phyloP scores from a whole-genome alignment of 2,113 vertebrate genomes.

The Pungitius pungitius region DNA sequence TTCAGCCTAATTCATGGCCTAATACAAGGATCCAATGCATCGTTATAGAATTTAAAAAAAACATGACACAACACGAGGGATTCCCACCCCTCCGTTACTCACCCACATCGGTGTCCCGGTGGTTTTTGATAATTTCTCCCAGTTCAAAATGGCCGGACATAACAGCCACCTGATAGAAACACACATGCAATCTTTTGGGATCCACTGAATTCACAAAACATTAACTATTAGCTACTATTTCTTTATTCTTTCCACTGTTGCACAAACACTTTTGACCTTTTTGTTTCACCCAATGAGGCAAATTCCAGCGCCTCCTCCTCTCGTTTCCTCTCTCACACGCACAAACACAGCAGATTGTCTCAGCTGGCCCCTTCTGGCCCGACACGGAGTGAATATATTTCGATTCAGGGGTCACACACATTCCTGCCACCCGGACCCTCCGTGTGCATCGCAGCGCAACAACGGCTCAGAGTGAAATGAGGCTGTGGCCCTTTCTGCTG shows the following conservation, averaged over 20 bases:
- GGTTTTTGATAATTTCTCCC: constrained; percentile 92
- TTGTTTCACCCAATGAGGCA: neutral
- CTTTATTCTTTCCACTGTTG: neutral
- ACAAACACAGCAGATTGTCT: constrained; percentile 38
- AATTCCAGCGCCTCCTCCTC: neutral
- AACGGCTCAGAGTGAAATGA: constrained; percentile 52
- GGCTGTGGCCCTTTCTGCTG: constrained; percentile 48
- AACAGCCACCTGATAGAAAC: constrained; percentile 86
- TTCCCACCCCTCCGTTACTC: constrained; percentile 56
- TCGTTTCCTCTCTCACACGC: neutral
- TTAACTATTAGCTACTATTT: neutral
- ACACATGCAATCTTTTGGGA: neutral
- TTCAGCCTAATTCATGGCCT: too few relatives aligned
- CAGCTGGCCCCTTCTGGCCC: constrained; percentile 37
- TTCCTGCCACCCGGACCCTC: constrained; percentile 36
- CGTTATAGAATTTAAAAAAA: neutral
- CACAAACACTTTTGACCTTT: constrained; percentile 10
- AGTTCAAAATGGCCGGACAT: constrained; percentile 93
- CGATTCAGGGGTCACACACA: constrained; percentile 35
- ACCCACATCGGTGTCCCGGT: constrained; percentile 89
- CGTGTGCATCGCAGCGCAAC: constrained; percentile 42
- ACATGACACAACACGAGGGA: neutral
- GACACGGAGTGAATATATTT: constrained; percentile 42
- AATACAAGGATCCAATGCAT: neutral
- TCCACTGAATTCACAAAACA: neutral